Conservation (phyloP, 2,113 vertebrate species). For the Otocyon megalotis region DNA sequence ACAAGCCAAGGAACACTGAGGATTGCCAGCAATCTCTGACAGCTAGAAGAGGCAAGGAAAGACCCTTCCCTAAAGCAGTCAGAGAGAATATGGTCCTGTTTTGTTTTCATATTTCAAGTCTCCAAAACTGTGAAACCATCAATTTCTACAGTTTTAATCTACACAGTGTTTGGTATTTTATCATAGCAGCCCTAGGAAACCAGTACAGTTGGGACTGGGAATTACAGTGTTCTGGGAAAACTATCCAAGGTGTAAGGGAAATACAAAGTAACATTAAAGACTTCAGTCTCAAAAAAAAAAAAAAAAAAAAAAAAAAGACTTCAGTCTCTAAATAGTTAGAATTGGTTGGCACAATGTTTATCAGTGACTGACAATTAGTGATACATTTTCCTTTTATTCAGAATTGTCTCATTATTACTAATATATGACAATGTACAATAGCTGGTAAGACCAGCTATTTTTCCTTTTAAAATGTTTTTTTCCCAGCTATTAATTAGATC, state of each 20-base stretch:
- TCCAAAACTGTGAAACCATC: not conserved
- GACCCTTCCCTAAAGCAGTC: not conserved
- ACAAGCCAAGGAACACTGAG: not conserved
- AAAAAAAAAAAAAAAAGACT: not conserved
- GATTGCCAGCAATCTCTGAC: not conserved
- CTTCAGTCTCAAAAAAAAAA: not conserved
- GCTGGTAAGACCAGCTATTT: not conserved
- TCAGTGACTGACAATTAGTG: not conserved
- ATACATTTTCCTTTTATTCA: constrained; percentile 45
- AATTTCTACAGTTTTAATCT: not conserved
- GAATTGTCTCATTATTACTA: not conserved
- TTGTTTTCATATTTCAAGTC: constrained; percentile 13
- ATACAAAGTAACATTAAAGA: not conserved
- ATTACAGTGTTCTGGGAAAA: not conserved
- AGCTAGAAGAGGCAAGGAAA: not conserved
- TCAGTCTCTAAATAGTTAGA: not conserved
- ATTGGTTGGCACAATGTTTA: not conserved
- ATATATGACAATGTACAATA: not conserved
- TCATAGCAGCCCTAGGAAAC: constrained; percentile 18
- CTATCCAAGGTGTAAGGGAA: not conserved
- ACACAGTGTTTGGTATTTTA: not conserved
- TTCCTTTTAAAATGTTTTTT: not conserved
- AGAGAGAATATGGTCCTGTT: not conserved
- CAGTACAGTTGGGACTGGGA: not conserved
- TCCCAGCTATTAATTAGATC: constrained; percentile 12